Evolutionary conservation across 1,140 invertebrate genomes (phyloP).

Genomic region (Stenopsyche tienmushanensis): DNA sequence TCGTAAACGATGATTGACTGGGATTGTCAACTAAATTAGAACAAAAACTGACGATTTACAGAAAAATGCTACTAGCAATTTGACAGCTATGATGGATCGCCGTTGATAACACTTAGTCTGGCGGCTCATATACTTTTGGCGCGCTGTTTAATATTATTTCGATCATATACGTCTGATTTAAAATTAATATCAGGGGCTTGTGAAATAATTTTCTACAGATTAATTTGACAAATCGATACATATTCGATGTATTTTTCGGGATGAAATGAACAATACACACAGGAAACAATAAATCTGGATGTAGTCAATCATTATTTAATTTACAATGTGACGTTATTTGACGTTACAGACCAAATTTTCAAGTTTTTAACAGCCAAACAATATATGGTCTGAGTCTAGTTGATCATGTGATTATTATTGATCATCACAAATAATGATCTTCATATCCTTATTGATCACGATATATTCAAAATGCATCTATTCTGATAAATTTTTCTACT

Average conservation of each 20-base stretch:
- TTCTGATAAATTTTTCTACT: too few species aligned
- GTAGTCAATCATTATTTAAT: too few species aligned
- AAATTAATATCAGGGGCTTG: too few species aligned
- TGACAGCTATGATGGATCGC: neutral
- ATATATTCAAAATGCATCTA: neutral
- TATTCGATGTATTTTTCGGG: too few species aligned
- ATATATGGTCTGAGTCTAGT: constrained; percentile 6
- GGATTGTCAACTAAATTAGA: neutral
- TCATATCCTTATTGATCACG: neutral
- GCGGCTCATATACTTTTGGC: too few species aligned
- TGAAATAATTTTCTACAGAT: too few species aligned
- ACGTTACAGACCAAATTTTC: constrained; percentile 10
- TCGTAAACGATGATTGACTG: neutral
- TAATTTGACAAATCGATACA: too few species aligned
- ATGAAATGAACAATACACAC: neutral
- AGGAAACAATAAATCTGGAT: constrained; percentile 20
- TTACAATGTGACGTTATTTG: constrained; percentile 13
- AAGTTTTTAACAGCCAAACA: constrained; percentile 8
- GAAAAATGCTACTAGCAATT: constrained; percentile 3
- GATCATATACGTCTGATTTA: too few species aligned
- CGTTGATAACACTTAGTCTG: too few species aligned
- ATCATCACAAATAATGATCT: too few species aligned
- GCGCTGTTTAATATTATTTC: too few species aligned
- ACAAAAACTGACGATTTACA: neutral
- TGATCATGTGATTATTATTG: too few species aligned